These are phyloP conservation scores for Calephelis perditalis DNA, from an alignment of 2,888 invertebrate genomes.

Conservation along the genomic window DNA sequence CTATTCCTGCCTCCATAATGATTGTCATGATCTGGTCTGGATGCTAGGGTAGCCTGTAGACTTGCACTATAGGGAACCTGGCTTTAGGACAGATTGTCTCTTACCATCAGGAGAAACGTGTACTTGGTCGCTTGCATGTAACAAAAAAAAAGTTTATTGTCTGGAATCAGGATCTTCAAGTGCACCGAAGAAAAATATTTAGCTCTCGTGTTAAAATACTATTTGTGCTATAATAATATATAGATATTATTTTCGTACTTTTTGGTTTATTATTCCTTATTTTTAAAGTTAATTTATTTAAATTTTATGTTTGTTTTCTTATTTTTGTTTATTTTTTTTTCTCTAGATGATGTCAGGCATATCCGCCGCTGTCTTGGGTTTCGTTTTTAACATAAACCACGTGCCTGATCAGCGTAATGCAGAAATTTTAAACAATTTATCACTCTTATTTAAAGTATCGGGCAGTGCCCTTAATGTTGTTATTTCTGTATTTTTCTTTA, in stretches of 20 bases:
- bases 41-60: no score
- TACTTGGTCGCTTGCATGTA: no score
- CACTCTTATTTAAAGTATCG: constrained; percentile 76
- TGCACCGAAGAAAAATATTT: no score
- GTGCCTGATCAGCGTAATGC: constrained; percentile 77
- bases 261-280: background rate
- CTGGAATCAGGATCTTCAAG: no score
- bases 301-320: constrained; percentile 33
- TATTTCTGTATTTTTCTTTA: constrained; percentile 78
- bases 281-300: constrained; percentile 22
- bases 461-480: constrained; percentile 79
- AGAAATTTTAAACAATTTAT: constrained; percentile 78
- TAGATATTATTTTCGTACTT: background rate
- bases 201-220: no score
- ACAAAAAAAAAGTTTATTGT: no score
- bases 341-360: constrained; percentile 79
- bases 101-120: no score
- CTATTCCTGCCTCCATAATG: no score
- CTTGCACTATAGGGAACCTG: no score
- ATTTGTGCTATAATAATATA: background rate
- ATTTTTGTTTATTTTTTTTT: constrained; percentile 45
- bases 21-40: no score
- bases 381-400: constrained; percentile 80
- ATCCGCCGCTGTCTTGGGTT: constrained; percentile 78
- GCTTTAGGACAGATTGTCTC: no score